Evolutionary conservation across 1,140 invertebrate species (phyloP).

Genomic region (Yoshiicerus persimilis): DNA sequence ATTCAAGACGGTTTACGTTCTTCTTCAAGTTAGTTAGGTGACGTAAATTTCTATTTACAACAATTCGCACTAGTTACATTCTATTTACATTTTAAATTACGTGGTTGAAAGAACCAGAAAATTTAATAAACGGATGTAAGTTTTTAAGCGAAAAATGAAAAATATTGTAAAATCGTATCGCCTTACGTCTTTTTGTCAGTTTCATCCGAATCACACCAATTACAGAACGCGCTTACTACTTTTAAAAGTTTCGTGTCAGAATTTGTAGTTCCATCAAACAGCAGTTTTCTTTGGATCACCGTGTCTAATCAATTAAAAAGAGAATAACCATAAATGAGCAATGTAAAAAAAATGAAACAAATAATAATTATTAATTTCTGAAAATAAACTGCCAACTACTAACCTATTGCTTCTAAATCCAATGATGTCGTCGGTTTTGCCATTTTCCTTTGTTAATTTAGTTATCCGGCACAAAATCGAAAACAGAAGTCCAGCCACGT

Average conservation of each 20-base stretch:
- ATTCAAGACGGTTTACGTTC: not conserved
- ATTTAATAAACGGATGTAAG: not conserved
- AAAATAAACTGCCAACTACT: no score
- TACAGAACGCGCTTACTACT: not conserved
- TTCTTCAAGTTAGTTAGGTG: not conserved
- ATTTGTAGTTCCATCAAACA: not conserved
- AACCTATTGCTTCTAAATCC: no score
- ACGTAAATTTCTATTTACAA: not conserved
- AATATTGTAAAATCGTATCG: no score
- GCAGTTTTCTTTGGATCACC: not conserved
- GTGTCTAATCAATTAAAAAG: not conserved
- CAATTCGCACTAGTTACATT: not conserved
- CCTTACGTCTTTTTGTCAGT: not conserved
- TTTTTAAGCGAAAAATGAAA: no score
- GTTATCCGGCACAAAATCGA: no score
- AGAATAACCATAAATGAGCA: not conserved
- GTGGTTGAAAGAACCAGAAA: not conserved
- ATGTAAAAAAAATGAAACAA: no score
- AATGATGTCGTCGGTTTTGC: no score
- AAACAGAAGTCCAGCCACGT: no score
- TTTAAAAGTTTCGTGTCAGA: not conserved
- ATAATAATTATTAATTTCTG: no score
- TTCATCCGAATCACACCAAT: not conserved
- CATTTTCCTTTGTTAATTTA: no score
- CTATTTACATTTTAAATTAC: not conserved